Percentiles rank a stretch among this genome's conserved stretches.
Evolutionary conservation across 2,113 vertebrate genomes (phyloP).

Genomic region (Vombatus ursinus): DNA sequence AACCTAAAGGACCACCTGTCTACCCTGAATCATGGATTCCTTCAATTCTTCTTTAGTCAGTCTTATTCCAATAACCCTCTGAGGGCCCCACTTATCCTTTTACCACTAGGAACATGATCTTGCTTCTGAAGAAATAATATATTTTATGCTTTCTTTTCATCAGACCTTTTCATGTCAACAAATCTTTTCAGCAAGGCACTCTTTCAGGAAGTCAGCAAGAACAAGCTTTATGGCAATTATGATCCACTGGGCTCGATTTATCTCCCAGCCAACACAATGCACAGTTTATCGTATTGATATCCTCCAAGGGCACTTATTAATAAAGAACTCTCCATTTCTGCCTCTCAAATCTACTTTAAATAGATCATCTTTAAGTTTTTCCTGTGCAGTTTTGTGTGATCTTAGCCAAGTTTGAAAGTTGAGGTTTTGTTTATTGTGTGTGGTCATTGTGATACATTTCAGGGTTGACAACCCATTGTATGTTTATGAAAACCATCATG

Average conservation of each 20-base stretch:
- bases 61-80: neutral
- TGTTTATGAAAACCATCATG: conserved; percentile 24
- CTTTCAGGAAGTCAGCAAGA: conserved; percentile 40
- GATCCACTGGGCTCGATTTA: neutral
- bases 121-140: conserved; percentile 36
- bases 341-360: conserved; percentile 49
- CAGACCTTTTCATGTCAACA: conserved; percentile 47
- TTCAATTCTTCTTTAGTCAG: neutral
- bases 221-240: conserved; percentile 48
- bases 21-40: neutral
- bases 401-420: conserved; percentile 45
- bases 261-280: neutral
- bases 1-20: neutral
- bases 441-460: conserved; percentile 33
- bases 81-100: conserved; percentile 16
- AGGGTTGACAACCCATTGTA: conserved; percentile 24
- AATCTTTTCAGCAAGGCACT: conserved; percentile 31
- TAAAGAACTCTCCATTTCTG: conserved; percentile 29
- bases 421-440: conserved; percentile 30
- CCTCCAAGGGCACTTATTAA: conserved; percentile 39
- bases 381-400: conserved; percentile 24
- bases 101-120: conserved; percentile 18
- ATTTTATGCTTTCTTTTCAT: conserved; percentile 51
- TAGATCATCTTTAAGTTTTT: conserved; percentile 46
- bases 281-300: conserved; percentile 49